Conservation (phyloP, 2,888 invertebrate species). For the Conistra vaccinii region DNA sequence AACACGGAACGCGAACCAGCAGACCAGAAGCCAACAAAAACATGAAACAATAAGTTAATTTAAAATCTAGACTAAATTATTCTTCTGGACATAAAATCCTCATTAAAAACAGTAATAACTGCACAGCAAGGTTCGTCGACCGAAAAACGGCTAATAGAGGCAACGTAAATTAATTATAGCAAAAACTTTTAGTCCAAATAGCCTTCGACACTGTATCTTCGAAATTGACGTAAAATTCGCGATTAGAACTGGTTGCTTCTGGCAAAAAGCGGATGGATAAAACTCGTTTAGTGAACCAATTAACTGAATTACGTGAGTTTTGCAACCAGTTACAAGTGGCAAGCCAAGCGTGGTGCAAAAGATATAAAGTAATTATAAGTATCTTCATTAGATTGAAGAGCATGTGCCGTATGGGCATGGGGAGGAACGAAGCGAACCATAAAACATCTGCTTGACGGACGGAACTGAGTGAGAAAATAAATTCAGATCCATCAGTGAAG, state of each 20-base stretch:
- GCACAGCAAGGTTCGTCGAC: constrained; percentile 59
- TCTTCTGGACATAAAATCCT: constrained; percentile 47
- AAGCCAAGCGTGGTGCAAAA: constrained; percentile 57
- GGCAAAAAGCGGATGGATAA: constrained; percentile 51
- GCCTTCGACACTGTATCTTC: constrained; percentile 31
- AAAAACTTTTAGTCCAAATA: constrained; percentile 54
- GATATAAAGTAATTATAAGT: constrained; percentile 54
- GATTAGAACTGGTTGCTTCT: constrained; percentile 55
- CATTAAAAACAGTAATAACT: constrained; percentile 56
- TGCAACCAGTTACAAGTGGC: constrained; percentile 63
- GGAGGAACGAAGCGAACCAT: constrained; percentile 23
- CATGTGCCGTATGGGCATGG: constrained; percentile 40
- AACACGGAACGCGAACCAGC: constrained; percentile 41
- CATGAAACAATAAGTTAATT: constrained; percentile 33
- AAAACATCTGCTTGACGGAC: constrained; percentile 15
- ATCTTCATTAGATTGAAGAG: constrained; percentile 36
- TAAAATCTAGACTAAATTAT: constrained; percentile 49
- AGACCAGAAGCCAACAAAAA: constrained; percentile 52
- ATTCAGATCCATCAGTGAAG: constrained; percentile 8
- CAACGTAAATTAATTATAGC: constrained; percentile 55
- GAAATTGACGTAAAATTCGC: constrained; percentile 47
- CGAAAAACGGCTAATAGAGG: constrained; percentile 49
- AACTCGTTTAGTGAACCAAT: constrained; percentile 58
- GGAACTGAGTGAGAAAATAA: neutral
- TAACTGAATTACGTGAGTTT: constrained; percentile 64